Base-by-base conservation (phyloP, 2,797 vertebrate genomes). In the Brotula barbata region DNA sequence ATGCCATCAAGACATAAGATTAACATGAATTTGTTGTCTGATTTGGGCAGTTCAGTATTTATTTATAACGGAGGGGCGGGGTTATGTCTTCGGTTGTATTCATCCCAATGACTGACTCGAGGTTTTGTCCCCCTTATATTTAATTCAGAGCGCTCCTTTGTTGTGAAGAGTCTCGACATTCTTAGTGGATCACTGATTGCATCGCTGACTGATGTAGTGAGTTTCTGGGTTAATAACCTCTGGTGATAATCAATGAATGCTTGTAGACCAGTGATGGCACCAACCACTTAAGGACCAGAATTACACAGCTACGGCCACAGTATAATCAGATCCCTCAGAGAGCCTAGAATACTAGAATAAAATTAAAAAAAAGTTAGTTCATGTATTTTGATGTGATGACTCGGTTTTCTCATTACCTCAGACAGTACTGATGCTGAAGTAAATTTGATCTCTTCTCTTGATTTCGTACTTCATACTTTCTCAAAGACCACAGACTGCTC, bases 121-220 rank as follows among this genome's bases (percentile, higher is more conserved):
- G 45, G 42, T 65, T 52, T 28, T 67, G 39, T 19, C 21, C 6
- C 53, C n/a, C 28, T 11, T 58, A 63, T 31, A 54, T 20, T 64
- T 57, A 19, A 64, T 53, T 46, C 13, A 1, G 36, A 40, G 33
- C 25, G 36, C 44, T 70, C 4, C 31, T 52, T 64, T 59, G 63
- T 64, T 60, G 61, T 31, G 53, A 72, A 64, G 66, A 67, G 31
- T 57, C 34, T 50, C 34, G 48, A 46, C 59, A 51, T 69, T 73
- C 62, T 63, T 68, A 76, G 76, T 68, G 67, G 71, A 33, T 74
- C 55, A 70, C 70, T 75, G 81, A 78, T 77, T 77, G 40, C 54
- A 56, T 62, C 61, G 71, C 60, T 39, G 55, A 58, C 77, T 78
- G 78, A 80, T 39, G 31, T n/a, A 19, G 15, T 15, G 57, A 68